Conservation (phyloP, 37 sponge, comb jelly and placozoan genomes). For the Tethya wilhelma region DNA sequence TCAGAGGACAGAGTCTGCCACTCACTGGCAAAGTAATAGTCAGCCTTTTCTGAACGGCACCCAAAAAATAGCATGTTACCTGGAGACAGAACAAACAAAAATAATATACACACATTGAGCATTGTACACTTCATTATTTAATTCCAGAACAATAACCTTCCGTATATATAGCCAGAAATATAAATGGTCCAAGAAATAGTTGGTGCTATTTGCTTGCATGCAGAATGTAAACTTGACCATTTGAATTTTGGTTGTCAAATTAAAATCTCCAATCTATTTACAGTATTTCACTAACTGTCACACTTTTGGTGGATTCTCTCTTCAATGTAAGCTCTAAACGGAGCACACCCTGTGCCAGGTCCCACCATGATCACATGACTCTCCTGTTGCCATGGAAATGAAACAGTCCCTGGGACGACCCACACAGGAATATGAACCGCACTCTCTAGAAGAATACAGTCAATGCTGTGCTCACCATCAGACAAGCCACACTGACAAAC, state of each 20-base stretch:
- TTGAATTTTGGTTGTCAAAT: no score
- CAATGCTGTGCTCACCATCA: no score
- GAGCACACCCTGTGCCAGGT: constrained; percentile 98
- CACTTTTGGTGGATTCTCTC: constrained; percentile 50
- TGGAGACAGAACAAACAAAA: constrained; percentile 9
- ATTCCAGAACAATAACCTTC: neutral
- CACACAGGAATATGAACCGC: constrained; percentile 72
- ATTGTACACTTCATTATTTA: neutral
- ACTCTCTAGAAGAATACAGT: neutral
- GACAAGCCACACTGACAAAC: no score
- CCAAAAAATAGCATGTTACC: constrained; percentile 92
- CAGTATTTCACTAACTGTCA: neutral
- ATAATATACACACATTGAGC: neutral
- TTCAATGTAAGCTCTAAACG: constrained; percentile 91
- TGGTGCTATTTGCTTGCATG: neutral
- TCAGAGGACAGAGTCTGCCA: constrained; percentile 62
- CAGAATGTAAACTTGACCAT: no score
- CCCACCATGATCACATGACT: constrained; percentile 87
- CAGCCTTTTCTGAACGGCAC: constrained; percentile 80
- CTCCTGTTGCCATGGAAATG: constrained; percentile 48
- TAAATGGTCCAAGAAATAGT: neutral
- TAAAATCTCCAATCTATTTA: neutral
- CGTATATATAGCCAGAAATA: neutral
- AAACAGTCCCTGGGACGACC: constrained; percentile 78
- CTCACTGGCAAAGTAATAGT: constrained; percentile 86